Base-by-base conservation (phyloP, 2,113 vertebrate genomes). In the Anhinga rufa region DNA sequence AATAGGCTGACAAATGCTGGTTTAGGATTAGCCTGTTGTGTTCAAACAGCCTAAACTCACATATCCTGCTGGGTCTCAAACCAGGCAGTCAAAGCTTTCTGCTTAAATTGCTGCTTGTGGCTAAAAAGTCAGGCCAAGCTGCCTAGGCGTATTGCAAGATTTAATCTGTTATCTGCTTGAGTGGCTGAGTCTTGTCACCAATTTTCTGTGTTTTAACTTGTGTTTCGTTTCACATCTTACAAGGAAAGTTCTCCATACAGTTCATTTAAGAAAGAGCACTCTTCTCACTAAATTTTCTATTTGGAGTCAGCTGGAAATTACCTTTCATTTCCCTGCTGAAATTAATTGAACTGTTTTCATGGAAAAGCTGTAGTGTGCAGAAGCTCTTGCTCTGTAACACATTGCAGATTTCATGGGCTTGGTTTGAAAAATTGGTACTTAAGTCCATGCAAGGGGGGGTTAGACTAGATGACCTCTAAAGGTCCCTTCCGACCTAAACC, bases 161-260 rank as follows among this genome's bases (percentile, higher is more conserved):
- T 46, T 15, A 16, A 55, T 34, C n/a, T 82, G 29, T 79, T 75
- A 9, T 60, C 72, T 71, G 44, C 52, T 66, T 0, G 4, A 84
- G 17, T 36, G 36, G 32, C 48, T 3, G 10, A 46, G 60, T 15
- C 34, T 66, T 46, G 58, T 28, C 49, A 34, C 11, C 44, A 18
- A 4, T 84, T 82, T 64, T 68, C 51, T 70, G 16, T 61, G 24
- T 28, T 87, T 72, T 54, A 49, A 12, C 62, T 87, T 29, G 24
- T 31, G 12, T 57, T 94, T 69, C 18, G 17, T 76, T 49, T 76
- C 12, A 7, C 31, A 10, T 52, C 40, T 38, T 54, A 31, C 52
- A 32, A 72, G 91, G 51, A 5, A 87, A 54, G 3, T 26, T 64
- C 57, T 78, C 52, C 10, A 4, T 9, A 10, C 0, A 0, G 75